These are phyloP conservation scores for Leptopilina myrica DNA, from an alignment of 2,888 invertebrate species.

Conservation along the genomic window DNA sequence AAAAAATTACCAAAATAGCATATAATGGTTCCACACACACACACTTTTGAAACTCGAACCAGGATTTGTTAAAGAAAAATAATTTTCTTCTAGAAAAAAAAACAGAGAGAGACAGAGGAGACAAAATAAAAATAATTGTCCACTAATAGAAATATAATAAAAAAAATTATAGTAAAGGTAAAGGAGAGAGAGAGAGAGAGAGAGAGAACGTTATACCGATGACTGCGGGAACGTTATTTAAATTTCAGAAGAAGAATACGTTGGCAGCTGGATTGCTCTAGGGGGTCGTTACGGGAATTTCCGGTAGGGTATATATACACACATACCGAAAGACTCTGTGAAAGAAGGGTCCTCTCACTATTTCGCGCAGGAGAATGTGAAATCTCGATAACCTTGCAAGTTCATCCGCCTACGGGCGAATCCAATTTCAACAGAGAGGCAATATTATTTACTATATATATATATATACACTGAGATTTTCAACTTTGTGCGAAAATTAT, in stretches of 20 bases:
- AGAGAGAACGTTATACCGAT: background rate
- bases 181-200: background rate
- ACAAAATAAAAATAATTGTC: too few species aligned
- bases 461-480: background rate
- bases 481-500: background rate
- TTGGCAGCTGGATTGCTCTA: slow-evolving; percentile 59
- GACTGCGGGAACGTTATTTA: slow-evolving; percentile 53
- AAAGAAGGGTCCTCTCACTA: slow-evolving; percentile 23
- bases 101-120: background rate
- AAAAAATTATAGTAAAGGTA: background rate
- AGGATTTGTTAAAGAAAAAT: background rate
- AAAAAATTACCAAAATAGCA: slow-evolving; percentile 38
- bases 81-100: too few species aligned
- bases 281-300: slow-evolving; percentile 48
- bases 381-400: slow-evolving; percentile 38
- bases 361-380: slow-evolving; percentile 26
- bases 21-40: background rate
- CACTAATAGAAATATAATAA: too few species aligned
- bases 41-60: background rate
- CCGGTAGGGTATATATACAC: slow-evolving; percentile 22
- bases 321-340: background rate
- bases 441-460: slow-evolving; percentile 17
- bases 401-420: slow-evolving; percentile 37
- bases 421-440: slow-evolving; percentile 16
- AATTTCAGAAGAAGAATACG: slow-evolving; percentile 64